These are phyloP conservation scores for Eupithecia subumbrata DNA, from an alignment of 2,888 invertebrate species.

Conservation along the genomic window DNA sequence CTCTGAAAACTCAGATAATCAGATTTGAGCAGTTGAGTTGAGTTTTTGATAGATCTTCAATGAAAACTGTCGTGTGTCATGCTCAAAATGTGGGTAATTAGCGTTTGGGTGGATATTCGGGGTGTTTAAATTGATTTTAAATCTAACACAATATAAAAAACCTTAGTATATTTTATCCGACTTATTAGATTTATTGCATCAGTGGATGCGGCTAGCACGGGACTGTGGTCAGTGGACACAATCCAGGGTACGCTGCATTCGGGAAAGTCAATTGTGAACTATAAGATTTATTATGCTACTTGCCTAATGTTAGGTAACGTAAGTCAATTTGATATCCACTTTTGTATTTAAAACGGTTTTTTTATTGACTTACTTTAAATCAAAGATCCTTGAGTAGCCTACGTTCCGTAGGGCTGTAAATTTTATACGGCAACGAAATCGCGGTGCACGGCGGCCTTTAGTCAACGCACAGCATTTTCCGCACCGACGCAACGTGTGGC, in stretches of 20 bases:
- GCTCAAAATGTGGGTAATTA: neutral
- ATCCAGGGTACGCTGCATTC: too few species aligned
- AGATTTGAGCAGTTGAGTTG: neutral
- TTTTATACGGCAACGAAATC: too few species aligned
- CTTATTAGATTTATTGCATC: neutral
- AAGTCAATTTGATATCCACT: neutral
- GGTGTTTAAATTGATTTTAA: too few species aligned
- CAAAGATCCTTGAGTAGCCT: too few species aligned
- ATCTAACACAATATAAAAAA: neutral
- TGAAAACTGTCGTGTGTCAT: neutral
- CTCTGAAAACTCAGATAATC: neutral
- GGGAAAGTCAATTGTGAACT: too few species aligned
- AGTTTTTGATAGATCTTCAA: neutral
- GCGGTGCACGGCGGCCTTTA: too few species aligned
- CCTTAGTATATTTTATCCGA: neutral
- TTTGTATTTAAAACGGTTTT: neutral
- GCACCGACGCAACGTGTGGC: neutral
- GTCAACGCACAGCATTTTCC: neutral
- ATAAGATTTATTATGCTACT: too few species aligned
- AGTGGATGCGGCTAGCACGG: neutral
- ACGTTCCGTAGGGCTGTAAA: too few species aligned
- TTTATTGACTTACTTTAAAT: too few species aligned
- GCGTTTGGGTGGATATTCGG: neutral
- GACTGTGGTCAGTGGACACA: neutral
- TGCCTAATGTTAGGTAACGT: neutral